A percentile compares a stretch with the other conserved stretches of the same genome.
These are phyloP conservation scores for Eulithis testata DNA, from an alignment of 2,888 invertebrate genomes.

Conservation along the genomic window DNA sequence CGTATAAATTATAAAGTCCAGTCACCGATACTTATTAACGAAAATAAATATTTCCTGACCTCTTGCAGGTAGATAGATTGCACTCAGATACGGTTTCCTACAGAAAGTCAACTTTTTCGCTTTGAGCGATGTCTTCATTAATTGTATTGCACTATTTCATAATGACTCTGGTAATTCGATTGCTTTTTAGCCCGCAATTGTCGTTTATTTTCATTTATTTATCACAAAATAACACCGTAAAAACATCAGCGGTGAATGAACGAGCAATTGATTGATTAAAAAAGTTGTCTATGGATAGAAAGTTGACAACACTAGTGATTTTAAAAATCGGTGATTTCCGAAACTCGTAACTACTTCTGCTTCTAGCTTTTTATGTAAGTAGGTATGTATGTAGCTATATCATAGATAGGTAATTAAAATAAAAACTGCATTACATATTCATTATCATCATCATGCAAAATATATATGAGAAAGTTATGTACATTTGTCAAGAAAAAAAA, in stretches of 20 bases:
- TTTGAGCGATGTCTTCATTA: conserved; percentile 57
- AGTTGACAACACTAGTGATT: conserved; percentile 57
- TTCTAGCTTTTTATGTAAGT: too few species aligned
- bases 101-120: conserved; percentile 58
- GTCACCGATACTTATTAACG: conserved; percentile 72
- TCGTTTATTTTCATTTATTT: conserved; percentile 78
- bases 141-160: conserved; percentile 73
- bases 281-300: conserved; percentile 65
- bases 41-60: conserved; percentile 71
- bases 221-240: conserved; percentile 80
- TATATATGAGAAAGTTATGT: too few species aligned
- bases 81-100: conserved; percentile 69
- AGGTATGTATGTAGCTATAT: too few species aligned
- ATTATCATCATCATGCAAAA: too few species aligned
- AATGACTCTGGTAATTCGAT: conserved; percentile 67
- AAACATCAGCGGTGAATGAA: conserved; percentile 84
- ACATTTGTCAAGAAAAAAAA: conserved; percentile 27
- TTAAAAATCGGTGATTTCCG: conserved; percentile 31
- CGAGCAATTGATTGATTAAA: conserved; percentile 81
- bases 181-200: conserved; percentile 68
- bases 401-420: too few species aligned
- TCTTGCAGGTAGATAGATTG: conserved; percentile 81
- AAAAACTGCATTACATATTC: too few species aligned
- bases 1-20: conserved; percentile 63
- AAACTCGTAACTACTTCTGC: conserved; percentile 14